These are phyloP conservation scores for Nesometra sesokonis DNA, from an alignment of 35 echinoderm and acorn worm species.

Conservation along the genomic window DNA sequence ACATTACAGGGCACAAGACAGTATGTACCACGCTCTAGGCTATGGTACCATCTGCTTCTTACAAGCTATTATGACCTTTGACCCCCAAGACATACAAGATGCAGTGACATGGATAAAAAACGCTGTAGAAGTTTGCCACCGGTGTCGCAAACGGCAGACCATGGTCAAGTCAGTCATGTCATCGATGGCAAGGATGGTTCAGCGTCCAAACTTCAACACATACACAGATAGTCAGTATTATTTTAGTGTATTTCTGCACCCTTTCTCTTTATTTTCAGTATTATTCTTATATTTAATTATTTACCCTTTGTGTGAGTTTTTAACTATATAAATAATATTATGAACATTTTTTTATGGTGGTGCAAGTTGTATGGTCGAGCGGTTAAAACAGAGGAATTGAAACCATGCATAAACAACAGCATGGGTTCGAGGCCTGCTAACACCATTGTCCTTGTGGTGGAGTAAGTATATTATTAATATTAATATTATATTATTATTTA, in stretches of 20 bases:
- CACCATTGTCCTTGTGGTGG: no score
- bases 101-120: constrained; percentile 82
- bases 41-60: constrained; percentile 82
- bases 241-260: not conserved
- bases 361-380: no score
- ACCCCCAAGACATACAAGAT: constrained; percentile 77
- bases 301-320: no score
- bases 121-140: constrained; percentile 62
- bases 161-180: constrained; percentile 20
- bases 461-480: no score
- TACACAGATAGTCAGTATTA: constrained; percentile 75
- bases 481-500: no score
- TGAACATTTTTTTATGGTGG: no score
- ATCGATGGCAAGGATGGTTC: constrained; percentile 62
- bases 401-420: no score
- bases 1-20: constrained; percentile 55
- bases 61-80: constrained; percentile 99
- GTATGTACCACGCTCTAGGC: constrained; percentile 93
- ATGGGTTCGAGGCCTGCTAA: no score
- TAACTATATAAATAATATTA: no score
- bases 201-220: constrained; percentile 66
- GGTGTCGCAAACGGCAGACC: constrained; percentile 49
- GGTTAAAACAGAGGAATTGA: no score
- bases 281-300: not conserved
- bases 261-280: not conserved